Conservation (phyloP, 2,797 vertebrate species). For the Champsocephalus gunnari region DNA sequence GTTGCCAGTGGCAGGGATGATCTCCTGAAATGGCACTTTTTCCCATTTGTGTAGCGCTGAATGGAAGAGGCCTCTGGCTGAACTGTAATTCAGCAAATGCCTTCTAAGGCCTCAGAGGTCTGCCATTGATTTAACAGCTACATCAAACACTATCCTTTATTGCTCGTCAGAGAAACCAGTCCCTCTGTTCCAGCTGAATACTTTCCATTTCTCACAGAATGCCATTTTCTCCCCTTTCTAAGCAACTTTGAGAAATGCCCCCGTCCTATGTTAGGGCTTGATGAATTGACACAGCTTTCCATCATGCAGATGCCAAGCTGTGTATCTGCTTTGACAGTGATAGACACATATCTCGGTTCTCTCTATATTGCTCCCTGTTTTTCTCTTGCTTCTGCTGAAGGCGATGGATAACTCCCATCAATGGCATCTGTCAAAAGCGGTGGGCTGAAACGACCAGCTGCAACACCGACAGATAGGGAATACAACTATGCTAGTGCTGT, state of each 20-base stretch:
- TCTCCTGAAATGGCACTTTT: constrained; percentile 43
- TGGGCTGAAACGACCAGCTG: constrained; percentile 68
- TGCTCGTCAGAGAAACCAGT: constrained; percentile 41
- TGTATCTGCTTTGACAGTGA: constrained; percentile 72
- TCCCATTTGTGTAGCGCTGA: constrained; percentile 6
- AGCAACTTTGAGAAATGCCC: constrained; percentile 53
- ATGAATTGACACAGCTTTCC: constrained; percentile 69
- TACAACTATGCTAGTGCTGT: constrained; percentile 53
- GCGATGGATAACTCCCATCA: constrained; percentile 66
- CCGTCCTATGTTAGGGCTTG: constrained; percentile 47
- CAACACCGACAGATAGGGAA: constrained; percentile 37
- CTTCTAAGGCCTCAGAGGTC: constrained; percentile 35
- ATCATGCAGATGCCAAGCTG: constrained; percentile 63
- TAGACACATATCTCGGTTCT: constrained; percentile 65
- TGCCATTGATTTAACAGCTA: constrained; percentile 60
- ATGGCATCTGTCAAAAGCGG: constrained; percentile 71
- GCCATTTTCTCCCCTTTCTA: constrained; percentile 52
- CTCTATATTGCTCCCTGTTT: constrained; percentile 45
- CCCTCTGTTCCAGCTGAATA: constrained; percentile 43
- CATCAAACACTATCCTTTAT: constrained; percentile 43
- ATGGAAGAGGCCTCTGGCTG: constrained; percentile 37
- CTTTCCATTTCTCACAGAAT: constrained; percentile 37
- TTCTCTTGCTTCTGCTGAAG: constrained; percentile 57
- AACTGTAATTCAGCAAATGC: constrained; percentile 68
- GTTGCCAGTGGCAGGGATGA: constrained; percentile 46